phyloP scores from a whole-genome alignment of 2,888 invertebrate genomes.

The Archaeoteleia sp. region DNA sequence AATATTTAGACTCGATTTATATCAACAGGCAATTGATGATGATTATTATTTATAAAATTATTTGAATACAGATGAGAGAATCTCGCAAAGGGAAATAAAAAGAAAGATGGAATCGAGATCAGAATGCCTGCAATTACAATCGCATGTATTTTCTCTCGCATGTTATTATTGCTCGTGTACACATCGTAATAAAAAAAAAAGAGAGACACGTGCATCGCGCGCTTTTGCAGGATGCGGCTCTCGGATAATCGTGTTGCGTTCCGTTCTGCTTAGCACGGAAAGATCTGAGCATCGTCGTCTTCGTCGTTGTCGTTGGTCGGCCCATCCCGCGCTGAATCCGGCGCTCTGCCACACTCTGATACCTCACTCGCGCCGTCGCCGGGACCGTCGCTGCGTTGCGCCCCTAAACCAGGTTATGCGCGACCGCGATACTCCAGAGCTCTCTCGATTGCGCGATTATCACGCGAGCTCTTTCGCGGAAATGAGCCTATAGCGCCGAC shows the following conservation, averaged over 20 bases:
- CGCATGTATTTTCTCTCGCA: no score
- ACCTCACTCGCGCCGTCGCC: slow-evolving; percentile 40
- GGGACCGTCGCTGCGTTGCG: slow-evolving; percentile 65
- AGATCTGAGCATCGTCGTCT: slow-evolving; percentile 56
- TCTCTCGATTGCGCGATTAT: slow-evolving; percentile 67
- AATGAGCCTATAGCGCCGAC: slow-evolving; percentile 31
- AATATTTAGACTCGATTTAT: no score
- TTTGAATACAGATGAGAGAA: no score
- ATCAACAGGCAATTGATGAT: no score
- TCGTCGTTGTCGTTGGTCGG: no score
- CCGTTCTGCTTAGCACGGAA: slow-evolving; percentile 73
- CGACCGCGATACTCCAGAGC: slow-evolving; percentile 54
- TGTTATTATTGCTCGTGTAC: no score
- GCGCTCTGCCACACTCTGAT: slow-evolving; percentile 72
- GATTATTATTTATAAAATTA: no score
- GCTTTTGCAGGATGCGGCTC: slow-evolving; percentile 49
- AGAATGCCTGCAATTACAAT: no score
- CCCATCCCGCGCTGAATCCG: slow-evolving; percentile 59
- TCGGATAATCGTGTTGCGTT: slow-evolving; percentile 66
- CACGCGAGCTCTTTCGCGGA: slow-evolving; percentile 65
- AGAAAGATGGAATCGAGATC: no score
- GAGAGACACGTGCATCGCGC: no score
- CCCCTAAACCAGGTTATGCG: slow-evolving; percentile 70
- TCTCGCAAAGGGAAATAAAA: no score
- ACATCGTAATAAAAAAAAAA: no score